Evolutionary conservation across 92 coral and sea anemone species (phyloP), one percentile per base, ranked within the genome.

Genomic region (Porites divaricata): DNA sequence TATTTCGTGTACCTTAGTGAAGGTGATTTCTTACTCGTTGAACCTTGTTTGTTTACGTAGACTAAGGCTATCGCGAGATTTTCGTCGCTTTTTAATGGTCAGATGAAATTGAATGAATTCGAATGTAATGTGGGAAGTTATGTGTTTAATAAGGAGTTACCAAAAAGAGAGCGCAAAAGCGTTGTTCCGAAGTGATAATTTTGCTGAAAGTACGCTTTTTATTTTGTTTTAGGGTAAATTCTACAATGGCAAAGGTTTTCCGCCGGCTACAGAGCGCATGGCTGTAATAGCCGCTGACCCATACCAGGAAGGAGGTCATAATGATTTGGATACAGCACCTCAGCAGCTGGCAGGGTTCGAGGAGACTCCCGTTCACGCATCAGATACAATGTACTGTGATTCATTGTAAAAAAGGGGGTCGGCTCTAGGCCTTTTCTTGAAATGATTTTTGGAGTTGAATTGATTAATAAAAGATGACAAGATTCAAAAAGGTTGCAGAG

Each of bases 301-400:
- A 16, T 94, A 94, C 78, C n/a, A 54, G 73, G 91, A 79, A 4
- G 70, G 50, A 8, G 86, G 74, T 50, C 76, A 75, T 19, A 72
- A n/a, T 49, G 86, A 70, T 68, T 76, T 64, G 8, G 74, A 86
- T 2, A 63, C 56, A 77, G 98, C 90, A 6, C 98, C 98, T 12
- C 98, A 89, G 71, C 98, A 94, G 62, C 89, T 94, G 72, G 92
- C 95, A n/a, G 98, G 95, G 3, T 85, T 63, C 68, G 98, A 94
- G 35, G 98, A 94, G 86, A 94, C 95, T 1, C 95, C 98, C 0
- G 95, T 94, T 26, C 98, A 94, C 80, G 78, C 98, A 9, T 83
- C 92, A 13, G 98, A 94, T 79, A 94, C 98, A 25, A 74, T 92
- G 98, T 94, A 67, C 25, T 4, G 83, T 48, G 1, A 49, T 54